phyloP scores from a whole-genome alignment of 2,888 invertebrate species.

The Thyatira batis region DNA sequence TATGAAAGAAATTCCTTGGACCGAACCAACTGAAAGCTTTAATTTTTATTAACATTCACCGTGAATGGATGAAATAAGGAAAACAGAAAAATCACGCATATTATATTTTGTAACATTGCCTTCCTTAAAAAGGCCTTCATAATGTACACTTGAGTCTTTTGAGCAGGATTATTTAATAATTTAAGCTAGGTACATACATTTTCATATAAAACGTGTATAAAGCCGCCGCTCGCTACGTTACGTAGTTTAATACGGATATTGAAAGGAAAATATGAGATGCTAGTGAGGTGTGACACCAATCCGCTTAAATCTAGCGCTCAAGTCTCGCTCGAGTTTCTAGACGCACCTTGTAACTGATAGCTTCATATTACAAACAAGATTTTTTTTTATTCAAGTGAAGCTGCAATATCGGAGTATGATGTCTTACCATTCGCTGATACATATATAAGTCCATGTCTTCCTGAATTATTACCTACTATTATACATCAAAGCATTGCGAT shows the following conservation, averaged over 20 bases:
- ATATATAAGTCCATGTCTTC: too few relatives aligned
- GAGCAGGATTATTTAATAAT: background rate
- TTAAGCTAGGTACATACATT: background rate
- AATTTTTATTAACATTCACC: background rate
- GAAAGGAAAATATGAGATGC: conserved; percentile 43
- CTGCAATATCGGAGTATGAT: too few relatives aligned
- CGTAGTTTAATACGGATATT: conserved; percentile 25
- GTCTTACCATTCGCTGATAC: too few relatives aligned
- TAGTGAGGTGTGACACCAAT: conserved; percentile 36
- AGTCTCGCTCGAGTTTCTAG: conserved; percentile 9
- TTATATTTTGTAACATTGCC: background rate
- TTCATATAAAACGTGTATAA: background rate
- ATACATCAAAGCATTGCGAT: too few relatives aligned
- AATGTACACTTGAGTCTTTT: background rate
- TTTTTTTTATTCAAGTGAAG: background rate
- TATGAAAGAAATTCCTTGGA: background rate
- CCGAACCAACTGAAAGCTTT: background rate
- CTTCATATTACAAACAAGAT: conserved; percentile 1
- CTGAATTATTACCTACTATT: too few relatives aligned
- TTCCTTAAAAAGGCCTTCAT: background rate
- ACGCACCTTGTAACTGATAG: conserved; percentile 10
- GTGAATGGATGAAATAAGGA: background rate
- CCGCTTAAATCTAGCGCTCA: conserved; percentile 28
- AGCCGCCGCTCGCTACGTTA: conserved; percentile 3
- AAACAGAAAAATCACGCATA: background rate